Evolutionary conservation across 2,888 invertebrate genomes (phyloP), one percentile per base, ranked within the genome.

Genomic region (Tetranychus piercei): DNA sequence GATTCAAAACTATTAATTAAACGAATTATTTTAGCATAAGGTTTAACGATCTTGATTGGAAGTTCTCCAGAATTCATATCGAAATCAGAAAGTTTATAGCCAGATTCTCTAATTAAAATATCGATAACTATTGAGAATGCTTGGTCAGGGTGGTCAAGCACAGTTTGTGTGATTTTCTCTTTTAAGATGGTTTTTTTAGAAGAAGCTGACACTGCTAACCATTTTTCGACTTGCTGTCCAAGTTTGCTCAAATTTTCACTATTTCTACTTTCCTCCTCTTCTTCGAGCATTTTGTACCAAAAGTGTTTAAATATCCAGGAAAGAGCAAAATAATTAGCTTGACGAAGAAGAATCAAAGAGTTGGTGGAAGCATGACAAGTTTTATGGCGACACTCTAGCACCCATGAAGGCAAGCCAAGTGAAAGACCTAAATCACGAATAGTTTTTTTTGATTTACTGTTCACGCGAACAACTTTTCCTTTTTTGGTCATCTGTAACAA

Each of bases 291-390:
- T 69, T 69, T 69, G 4, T 11, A 18, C 69, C 69, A 69, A 23
- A 20, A 69, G 34, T 69, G 18, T 11, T 11, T 20, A 69, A 20
- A 69, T 20, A 69, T 69, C 69, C 69, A 69, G 11, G 69, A 20
- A 4, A 69, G 34, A 11, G 11, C 11, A 23, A 69, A 69, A 22
- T 5, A 11, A 69, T 69, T 69, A 69, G 69, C 69, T 69, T 69
- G 69, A 6, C 69, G 20, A 18, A 69, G 9, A 1, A 69, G 69
- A 20, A 69, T 23, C 22, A 69, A 23, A 11, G 69, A 69, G 20
- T 69, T 69, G 69, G 20, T 69, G 7, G 69, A 69, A 20, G 69
- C 34, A 22, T 69, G 69, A 22, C 69, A 69, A 69, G 34, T 69
- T 11, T 11, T 22, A 22, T 69, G 69, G 34, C 69, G 69, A 69